phyloP scores from a whole-genome alignment of 2,797 vertebrate genomes.

The Falco rusticolus region DNA sequence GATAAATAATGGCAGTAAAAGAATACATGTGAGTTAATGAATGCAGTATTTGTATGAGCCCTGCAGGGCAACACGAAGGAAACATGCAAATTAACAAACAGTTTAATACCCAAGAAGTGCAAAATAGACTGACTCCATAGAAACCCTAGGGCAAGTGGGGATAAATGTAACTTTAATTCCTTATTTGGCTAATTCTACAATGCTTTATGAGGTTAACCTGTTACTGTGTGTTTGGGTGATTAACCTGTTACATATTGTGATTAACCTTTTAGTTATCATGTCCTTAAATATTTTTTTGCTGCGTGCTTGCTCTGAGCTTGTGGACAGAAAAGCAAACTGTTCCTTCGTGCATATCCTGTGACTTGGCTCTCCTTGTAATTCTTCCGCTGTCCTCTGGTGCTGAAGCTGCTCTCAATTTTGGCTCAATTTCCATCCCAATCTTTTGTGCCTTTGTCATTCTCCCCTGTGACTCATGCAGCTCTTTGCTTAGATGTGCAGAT shows the following conservation, averaged over 20 bases:
- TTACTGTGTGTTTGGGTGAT: neutral
- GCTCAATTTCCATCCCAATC: neutral
- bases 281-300: neutral
- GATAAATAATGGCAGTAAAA: neutral
- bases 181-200: neutral
- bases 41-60: neutral
- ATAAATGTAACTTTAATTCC: constrained; percentile 16
- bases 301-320: neutral
- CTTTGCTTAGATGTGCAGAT: neutral
- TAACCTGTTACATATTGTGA: neutral
- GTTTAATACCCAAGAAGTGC: neutral
- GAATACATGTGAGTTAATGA: neutral
- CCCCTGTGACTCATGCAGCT: neutral
- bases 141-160: neutral
- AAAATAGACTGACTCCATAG: constrained; percentile 19
- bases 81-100: neutral
- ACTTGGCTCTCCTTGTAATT: constrained; percentile 1
- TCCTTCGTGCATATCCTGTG: neutral
- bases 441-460: constrained; percentile 27
- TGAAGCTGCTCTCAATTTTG: constrained; percentile 22
- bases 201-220: neutral
- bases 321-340: neutral
- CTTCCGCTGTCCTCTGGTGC: constrained; percentile 8
- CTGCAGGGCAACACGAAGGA: neutral
- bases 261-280: neutral